Conservation (phyloP, 2,888 invertebrate species). For the Pachymerium ferrugineum region DNA sequence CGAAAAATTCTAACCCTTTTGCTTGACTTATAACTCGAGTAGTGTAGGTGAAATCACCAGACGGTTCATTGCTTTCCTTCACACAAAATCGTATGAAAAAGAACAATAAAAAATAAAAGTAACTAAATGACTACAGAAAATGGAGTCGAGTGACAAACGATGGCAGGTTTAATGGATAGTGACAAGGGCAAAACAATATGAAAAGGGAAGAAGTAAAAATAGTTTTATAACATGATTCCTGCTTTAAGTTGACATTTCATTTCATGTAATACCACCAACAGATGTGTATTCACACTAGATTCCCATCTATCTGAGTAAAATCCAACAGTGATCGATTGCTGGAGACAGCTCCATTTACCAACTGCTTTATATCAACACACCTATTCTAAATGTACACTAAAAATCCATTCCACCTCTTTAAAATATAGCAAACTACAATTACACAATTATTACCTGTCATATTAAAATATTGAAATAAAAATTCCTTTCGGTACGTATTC, state of each 20-base stretch:
- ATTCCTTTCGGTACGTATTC: too few species aligned
- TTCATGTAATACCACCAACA: slow-evolving; percentile 6
- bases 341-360: slow-evolving; percentile 19
- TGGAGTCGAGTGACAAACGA: background rate
- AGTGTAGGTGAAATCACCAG: background rate
- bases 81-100: too few species aligned
- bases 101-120: too few species aligned
- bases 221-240: background rate
- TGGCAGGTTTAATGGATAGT: background rate
- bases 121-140: too few species aligned
- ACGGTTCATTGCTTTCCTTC: too few species aligned
- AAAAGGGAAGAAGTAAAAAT: background rate
- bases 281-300: slow-evolving; percentile 17
- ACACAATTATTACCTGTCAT: background rate
- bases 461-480: too few species aligned
- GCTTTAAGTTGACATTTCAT: slow-evolving; percentile 27
- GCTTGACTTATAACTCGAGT: background rate
- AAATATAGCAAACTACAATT: too few species aligned
- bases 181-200: background rate
- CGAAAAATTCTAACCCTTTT: background rate
- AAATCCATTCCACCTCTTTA: background rate
- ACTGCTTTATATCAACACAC: background rate
- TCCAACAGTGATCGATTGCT: slow-evolving; percentile 22
- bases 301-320: slow-evolving; percentile 7
- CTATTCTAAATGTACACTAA: background rate